phyloP scores from a whole-genome alignment of 2,888 invertebrate genomes.

The Drosophila austrosaltans region DNA sequence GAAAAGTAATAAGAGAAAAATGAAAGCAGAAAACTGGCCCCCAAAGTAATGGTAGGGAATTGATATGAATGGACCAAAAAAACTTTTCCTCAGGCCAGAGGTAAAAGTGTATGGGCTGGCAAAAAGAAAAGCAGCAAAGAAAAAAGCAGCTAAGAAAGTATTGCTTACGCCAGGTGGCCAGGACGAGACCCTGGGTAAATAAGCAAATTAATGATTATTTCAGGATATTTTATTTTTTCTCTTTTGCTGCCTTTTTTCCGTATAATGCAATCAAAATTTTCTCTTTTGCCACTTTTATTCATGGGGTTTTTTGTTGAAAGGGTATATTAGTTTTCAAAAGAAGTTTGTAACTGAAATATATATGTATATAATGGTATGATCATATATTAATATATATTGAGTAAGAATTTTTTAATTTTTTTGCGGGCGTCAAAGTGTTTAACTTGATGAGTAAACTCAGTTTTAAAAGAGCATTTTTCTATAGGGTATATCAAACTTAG shows the following conservation, averaged over 20 bases:
- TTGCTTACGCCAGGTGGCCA: slow-evolving; percentile 51
- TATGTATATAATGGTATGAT: no score
- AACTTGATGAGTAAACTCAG: no score
- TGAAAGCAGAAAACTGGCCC: slow-evolving; percentile 1
- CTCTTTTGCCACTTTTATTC: neutral
- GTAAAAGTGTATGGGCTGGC: slow-evolving; percentile 11
- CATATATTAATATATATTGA: no score
- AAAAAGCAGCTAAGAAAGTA: slow-evolving; percentile 39
- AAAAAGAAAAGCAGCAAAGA: slow-evolving; percentile 30
- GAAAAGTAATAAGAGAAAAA: slow-evolving; percentile 25
- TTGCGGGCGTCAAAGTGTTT: no score
- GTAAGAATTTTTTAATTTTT: no score
- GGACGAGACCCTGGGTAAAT: slow-evolving; percentile 41
- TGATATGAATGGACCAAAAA: slow-evolving; percentile 68
- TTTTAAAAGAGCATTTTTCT: neutral
- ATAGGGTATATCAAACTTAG: neutral
- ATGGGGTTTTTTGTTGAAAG: neutral
- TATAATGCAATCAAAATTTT: slow-evolving; percentile 67
- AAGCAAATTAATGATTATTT: slow-evolving; percentile 72
- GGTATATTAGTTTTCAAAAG: neutral
- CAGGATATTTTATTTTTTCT: slow-evolving; percentile 24
- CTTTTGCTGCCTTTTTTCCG: slow-evolving; percentile 33
- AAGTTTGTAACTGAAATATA: neutral
- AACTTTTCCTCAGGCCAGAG: slow-evolving; percentile 66
- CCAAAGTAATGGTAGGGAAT: slow-evolving; percentile 61